Evolutionary conservation across 2,888 invertebrate species (phyloP).

Genomic region (Chymomyza caudatula): DNA sequence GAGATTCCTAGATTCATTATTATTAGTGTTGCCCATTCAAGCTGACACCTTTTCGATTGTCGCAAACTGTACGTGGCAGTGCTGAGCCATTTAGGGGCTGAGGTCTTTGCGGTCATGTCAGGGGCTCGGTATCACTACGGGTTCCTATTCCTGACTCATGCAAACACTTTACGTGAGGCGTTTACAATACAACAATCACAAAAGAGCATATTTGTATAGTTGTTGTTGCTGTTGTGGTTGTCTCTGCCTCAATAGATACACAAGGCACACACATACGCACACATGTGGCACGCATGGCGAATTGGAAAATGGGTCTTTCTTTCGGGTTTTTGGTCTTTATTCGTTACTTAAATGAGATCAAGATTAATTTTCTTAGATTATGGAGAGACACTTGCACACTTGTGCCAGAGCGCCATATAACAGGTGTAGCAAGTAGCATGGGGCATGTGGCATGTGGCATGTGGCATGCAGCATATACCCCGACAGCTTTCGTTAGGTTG

Average conservation of each 20-base stretch:
- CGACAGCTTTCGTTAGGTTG: background rate
- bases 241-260: background rate
- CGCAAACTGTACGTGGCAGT: background rate
- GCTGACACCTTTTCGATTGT: background rate
- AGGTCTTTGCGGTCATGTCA: background rate
- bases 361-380: conserved; percentile 24
- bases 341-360: conserved; percentile 14
- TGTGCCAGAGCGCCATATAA: background rate
- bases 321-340: background rate
- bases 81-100: background rate
- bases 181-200: conserved; percentile 6
- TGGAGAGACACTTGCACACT: conserved; percentile 12
- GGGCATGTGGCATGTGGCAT: background rate
- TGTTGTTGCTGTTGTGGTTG: too few species aligned
- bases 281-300: background rate
- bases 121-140: background rate
- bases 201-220: too few species aligned
- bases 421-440: background rate
- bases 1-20: too few species aligned
- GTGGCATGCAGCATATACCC: background rate
- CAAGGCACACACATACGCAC: background rate
- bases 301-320: background rate
- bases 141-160: conserved; percentile 1
- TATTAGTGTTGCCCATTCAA: too few species aligned
- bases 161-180: conserved; percentile 5